These are phyloP conservation scores for Onychomys torridus DNA, from an alignment of 2,797 vertebrate species.

Conservation along the genomic window DNA sequence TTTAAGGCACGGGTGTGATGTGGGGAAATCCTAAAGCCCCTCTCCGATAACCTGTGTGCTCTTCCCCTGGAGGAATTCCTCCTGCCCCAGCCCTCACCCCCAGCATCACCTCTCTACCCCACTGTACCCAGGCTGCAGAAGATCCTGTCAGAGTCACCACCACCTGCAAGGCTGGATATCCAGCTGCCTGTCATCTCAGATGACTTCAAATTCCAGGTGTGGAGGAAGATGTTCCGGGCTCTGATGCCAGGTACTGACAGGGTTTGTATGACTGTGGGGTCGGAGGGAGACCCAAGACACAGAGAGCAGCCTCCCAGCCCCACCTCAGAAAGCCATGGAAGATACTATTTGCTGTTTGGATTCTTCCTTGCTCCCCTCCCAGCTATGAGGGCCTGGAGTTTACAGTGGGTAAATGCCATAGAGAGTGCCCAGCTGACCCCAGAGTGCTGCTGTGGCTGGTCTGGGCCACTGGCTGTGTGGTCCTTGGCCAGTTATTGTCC, in stretches of 20 bases:
- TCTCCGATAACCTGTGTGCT: not conserved
- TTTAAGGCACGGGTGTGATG: not conserved
- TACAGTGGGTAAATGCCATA: not conserved
- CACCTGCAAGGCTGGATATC: constrained; percentile 85
- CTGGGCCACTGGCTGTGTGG: not conserved
- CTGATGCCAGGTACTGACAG: constrained; percentile 86
- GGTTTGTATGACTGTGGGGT: not conserved
- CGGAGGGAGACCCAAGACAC: not conserved
- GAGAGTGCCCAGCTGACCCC: not conserved
- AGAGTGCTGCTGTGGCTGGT: not conserved
- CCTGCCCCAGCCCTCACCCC: too few species aligned
- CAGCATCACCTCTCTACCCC: not conserved
- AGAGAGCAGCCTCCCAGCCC: not conserved
- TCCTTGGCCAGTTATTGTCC: not conserved
- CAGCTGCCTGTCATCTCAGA: constrained; percentile 87
- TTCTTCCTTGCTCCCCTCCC: not conserved
- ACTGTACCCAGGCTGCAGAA: constrained; percentile 81
- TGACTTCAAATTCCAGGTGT: constrained; percentile 88
- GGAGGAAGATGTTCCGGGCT: constrained; percentile 87
- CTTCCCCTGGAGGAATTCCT: not conserved
- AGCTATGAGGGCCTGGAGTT: not conserved
- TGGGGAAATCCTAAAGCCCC: not conserved
- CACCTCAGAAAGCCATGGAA: not conserved
- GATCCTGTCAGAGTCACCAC: constrained; percentile 85
- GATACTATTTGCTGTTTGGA: not conserved